A percentile compares a stretch with the other conserved stretches of the same genome.
phyloP scores from a whole-genome alignment of 2,797 vertebrate genomes.

The Pygocentrus nattereri region DNA sequence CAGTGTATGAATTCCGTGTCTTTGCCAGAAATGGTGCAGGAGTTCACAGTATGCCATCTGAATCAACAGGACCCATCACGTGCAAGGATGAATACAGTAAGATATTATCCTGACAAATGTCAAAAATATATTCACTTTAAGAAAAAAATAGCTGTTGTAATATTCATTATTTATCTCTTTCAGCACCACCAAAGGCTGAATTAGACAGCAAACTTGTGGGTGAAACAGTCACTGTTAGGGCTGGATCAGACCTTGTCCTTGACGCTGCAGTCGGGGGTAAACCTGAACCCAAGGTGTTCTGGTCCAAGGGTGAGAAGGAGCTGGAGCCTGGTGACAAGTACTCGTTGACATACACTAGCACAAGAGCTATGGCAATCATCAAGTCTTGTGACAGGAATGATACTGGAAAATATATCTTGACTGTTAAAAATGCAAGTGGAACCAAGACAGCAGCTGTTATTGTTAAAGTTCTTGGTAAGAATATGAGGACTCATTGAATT shows the following conservation, averaged over 20 bases:
- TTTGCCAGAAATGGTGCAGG: conserved; percentile 94
- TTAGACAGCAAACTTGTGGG: conserved; percentile 91
- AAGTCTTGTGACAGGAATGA: conserved; percentile 96
- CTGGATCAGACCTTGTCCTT: conserved; percentile 95
- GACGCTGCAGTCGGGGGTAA: conserved; percentile 95
- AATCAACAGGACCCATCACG: conserved; percentile 90
- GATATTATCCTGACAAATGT: conserved; percentile 53
- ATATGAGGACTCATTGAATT: conserved; percentile 4
- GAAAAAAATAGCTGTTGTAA: conserved; percentile 22
- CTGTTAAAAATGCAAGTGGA: conserved; percentile 93
- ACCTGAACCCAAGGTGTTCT: conserved; percentile 98
- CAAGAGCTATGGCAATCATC: conserved; percentile 93
- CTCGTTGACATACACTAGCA: conserved; percentile 94
- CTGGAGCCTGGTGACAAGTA: conserved; percentile 94
- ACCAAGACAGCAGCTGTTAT: conserved; percentile 88
- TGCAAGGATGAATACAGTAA: conserved; percentile 98
- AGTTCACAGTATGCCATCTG: conserved; percentile 93
- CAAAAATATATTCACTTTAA: neutral
- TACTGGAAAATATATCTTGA: conserved; percentile 91
- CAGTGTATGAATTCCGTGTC: conserved; percentile 91
- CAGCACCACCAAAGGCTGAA: conserved; percentile 95
- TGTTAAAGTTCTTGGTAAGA: conserved; percentile 97
- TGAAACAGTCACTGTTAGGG: conserved; percentile 87
- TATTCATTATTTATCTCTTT: conserved; percentile 41
- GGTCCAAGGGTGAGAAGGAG: conserved; percentile 95